A percentile compares a stretch with the other conserved stretches of the same genome.
Evolutionary conservation across 2,888 invertebrate genomes (phyloP).

Genomic region (Venusia cambrica): DNA sequence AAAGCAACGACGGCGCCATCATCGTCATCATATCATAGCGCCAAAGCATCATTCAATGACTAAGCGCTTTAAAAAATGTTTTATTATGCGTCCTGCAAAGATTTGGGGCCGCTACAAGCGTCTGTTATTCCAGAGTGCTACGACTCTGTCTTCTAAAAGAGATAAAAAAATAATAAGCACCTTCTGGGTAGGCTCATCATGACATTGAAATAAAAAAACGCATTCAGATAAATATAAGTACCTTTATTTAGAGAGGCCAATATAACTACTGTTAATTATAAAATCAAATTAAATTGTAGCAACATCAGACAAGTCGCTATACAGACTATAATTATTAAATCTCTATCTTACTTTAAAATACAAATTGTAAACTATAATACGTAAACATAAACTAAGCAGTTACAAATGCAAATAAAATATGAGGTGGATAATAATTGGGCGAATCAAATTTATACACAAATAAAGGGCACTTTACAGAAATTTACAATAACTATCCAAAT

Average conservation of each 20-base stretch:
- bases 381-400: conserved; percentile 61
- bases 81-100: too few species aligned
- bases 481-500: conserved; percentile 21
- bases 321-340: conserved; percentile 44
- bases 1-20: too few species aligned
- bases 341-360: conserved; percentile 61
- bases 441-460: conserved; percentile 34
- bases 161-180: too few species aligned
- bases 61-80: too few species aligned
- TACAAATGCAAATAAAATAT: conserved; percentile 55
- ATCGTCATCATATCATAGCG: too few species aligned
- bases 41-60: too few species aligned
- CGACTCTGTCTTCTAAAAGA: too few species aligned
- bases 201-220: conserved; percentile 22
- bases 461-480: conserved; percentile 23
- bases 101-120: too few species aligned
- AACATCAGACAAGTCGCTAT: conserved; percentile 58
- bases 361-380: conserved; percentile 39
- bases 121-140: too few species aligned
- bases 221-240: conserved; percentile 67
- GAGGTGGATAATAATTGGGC: conserved; percentile 61
- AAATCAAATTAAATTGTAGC: conserved; percentile 43
- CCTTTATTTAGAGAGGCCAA: conserved; percentile 76
- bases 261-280: conserved; percentile 58
- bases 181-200: too few species aligned